phyloP scores from a whole-genome alignment of 2,113 vertebrate genomes.

The Rostratula benghalensis region DNA sequence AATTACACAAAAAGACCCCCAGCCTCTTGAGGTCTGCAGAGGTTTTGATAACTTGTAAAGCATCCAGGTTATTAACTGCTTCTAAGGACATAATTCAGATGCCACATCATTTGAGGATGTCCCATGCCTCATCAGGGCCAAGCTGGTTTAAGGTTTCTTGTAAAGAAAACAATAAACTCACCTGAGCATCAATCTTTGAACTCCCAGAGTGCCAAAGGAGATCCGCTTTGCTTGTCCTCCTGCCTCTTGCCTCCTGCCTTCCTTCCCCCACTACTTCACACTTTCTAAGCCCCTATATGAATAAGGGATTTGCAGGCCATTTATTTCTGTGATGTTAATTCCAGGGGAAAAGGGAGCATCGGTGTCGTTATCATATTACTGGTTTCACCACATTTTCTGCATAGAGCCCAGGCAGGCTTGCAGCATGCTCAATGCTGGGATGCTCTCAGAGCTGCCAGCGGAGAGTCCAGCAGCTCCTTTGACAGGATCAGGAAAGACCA shows the following conservation, averaged over 20 bases:
- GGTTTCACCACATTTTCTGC: neutral
- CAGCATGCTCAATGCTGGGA: neutral
- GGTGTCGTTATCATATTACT: neutral
- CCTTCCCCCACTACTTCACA: neutral
- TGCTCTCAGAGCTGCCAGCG: neutral
- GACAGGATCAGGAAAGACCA: neutral
- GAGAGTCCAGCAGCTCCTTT: neutral
- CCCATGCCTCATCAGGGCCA: neutral
- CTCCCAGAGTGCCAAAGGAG: neutral
- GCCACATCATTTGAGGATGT: neutral
- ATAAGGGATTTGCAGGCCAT: neutral
- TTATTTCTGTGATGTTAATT: neutral
- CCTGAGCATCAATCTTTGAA: neutral
- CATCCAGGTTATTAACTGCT: neutral
- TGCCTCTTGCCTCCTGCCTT: neutral
- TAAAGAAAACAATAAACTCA: neutral
- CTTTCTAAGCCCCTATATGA: neutral
- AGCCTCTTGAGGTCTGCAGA: neutral
- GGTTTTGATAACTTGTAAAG: neutral
- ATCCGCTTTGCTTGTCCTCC: neutral
- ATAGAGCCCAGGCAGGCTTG: accelerated
- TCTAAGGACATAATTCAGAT: neutral
- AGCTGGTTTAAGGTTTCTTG: neutral
- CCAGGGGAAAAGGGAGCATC: neutral
- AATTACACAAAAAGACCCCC: neutral